These are phyloP conservation scores for Amblyopsis rosae DNA, from an alignment of 2,113 vertebrate genomes.

Conservation along the genomic window DNA sequence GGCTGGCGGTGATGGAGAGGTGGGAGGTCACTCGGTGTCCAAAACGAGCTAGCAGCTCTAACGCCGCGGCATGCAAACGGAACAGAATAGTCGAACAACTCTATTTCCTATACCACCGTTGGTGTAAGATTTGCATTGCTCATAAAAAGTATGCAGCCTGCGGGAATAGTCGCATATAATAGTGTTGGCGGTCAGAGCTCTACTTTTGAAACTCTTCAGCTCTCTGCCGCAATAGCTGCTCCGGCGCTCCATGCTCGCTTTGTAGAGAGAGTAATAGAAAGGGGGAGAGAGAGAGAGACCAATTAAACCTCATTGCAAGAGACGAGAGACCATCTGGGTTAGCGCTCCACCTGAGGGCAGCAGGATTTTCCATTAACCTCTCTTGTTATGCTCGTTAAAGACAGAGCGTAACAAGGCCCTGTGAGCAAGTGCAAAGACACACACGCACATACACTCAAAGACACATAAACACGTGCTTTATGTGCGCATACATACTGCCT, in stretches of 20 bases:
- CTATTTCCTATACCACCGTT: background rate
- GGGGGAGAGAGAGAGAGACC: slow-evolving; percentile 21
- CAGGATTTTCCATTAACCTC: slow-evolving; percentile 67
- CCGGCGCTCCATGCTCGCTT: slow-evolving; percentile 32
- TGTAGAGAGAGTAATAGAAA: slow-evolving; percentile 25
- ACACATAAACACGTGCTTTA: slow-evolving; percentile 5
- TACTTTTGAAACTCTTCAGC: slow-evolving; percentile 13
- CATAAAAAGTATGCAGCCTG: no score
- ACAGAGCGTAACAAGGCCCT: slow-evolving; percentile 61
- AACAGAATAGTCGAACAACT: background rate
- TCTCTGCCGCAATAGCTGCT: slow-evolving; percentile 11
- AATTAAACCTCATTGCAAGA: slow-evolving; percentile 59
- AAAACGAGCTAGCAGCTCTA: background rate
- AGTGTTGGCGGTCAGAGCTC: no score
- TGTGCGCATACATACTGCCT: background rate
- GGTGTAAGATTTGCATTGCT: no score
- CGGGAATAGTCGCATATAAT: no score
- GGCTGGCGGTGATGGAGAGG: slow-evolving; percentile 22
- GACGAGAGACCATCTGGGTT: slow-evolving; percentile 67
- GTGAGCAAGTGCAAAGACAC: slow-evolving; percentile 62
- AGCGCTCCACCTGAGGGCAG: slow-evolving; percentile 63
- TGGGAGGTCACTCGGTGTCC: background rate
- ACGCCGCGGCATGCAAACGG: no score
- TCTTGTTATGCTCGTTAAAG: slow-evolving; percentile 67
- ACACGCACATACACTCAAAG: slow-evolving; percentile 33